A percentile compares a stretch with the other conserved stretches of the same genome.
phyloP scores from a whole-genome alignment of 2,888 invertebrate species.

The Drosophila setosimentum region DNA sequence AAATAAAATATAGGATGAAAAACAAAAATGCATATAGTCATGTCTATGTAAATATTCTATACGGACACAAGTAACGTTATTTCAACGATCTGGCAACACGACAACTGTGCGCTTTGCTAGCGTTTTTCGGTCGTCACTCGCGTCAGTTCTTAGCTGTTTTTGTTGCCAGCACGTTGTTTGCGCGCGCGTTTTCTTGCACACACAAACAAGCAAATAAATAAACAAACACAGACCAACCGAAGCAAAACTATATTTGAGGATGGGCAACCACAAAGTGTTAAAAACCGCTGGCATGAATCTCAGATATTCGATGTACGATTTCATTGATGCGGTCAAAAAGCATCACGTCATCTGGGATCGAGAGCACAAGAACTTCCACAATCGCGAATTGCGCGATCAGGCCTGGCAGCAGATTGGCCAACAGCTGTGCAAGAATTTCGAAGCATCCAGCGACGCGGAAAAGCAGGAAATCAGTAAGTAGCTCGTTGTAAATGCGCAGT shows the following conservation, averaged over 20 bases:
- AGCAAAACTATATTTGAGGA: conserved; percentile 18
- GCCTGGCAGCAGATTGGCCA: conserved; percentile 71
- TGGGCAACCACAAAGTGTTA: conserved; percentile 72
- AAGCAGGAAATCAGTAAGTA: conserved; percentile 65
- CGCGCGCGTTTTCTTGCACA: conserved; percentile 45
- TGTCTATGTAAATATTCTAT: no score
- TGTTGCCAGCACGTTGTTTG: conserved; percentile 50
- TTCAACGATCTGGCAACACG: conserved; percentile 42
- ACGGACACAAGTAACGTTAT: not conserved
- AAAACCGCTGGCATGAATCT: conserved; percentile 62
- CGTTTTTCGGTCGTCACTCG: conserved; percentile 41
- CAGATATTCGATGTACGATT: conserved; percentile 73
- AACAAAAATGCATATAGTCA: not conserved
- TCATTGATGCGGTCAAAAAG: conserved; percentile 65
- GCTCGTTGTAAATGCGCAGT: not conserved
- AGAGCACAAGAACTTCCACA: conserved; percentile 67
- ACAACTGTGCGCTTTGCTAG: conserved; percentile 55
- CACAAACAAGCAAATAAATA: conserved; percentile 16
- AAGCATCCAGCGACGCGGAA: conserved; percentile 46
- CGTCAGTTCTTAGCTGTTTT: conserved; percentile 59
- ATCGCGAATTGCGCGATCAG: conserved; percentile 66
- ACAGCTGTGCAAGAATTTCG: conserved; percentile 58
- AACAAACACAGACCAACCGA: not conserved
- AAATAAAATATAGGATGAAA: no score
- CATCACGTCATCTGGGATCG: conserved; percentile 69